Percentiles rank a stretch among this genome's conserved stretches.
These are phyloP conservation scores for Hepsetus odoe DNA, from an alignment of 2,113 vertebrate species.

Conservation along the genomic window DNA sequence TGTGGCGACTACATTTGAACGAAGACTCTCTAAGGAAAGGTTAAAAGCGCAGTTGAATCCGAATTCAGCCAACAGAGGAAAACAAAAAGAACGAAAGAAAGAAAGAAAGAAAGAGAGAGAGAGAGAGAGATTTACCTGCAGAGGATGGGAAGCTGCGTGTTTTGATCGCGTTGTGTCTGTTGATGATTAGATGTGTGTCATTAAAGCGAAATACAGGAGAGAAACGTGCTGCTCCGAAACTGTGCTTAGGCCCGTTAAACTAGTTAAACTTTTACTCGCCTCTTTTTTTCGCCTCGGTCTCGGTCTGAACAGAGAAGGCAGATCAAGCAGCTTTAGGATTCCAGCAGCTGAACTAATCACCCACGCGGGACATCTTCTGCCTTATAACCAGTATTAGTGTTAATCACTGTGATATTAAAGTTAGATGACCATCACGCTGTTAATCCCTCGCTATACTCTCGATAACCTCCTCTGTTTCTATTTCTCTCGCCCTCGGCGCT, in stretches of 20 bases:
- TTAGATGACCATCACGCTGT: slow-evolving; percentile 67
- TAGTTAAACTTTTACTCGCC: slow-evolving; percentile 41
- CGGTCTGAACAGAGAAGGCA: neutral
- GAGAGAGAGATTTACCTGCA: neutral
- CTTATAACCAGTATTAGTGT: slow-evolving; percentile 36
- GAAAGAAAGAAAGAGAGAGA: neutral
- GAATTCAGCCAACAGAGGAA: no score
- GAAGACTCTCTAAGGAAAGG: no score
- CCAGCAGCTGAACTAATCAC: neutral
- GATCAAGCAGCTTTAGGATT: no score
- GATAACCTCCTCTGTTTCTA: slow-evolving; percentile 67
- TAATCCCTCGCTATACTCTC: slow-evolving; percentile 79
- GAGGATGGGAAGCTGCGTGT: no score
- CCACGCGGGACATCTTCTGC: neutral
- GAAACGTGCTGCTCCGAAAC: neutral
- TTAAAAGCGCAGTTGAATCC: no score
- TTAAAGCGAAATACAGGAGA: no score
- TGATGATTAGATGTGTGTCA: no score
- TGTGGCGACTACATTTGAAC: no score
- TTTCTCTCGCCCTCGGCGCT: slow-evolving; percentile 60
- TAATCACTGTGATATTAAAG: slow-evolving; percentile 59
- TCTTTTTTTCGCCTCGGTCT: neutral
- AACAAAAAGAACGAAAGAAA: neutral
- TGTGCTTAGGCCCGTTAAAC: neutral
- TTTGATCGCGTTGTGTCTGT: no score